Conservation (phyloP, 2,797 vertebrate species). For the Melanotaenia trifasciata region DNA sequence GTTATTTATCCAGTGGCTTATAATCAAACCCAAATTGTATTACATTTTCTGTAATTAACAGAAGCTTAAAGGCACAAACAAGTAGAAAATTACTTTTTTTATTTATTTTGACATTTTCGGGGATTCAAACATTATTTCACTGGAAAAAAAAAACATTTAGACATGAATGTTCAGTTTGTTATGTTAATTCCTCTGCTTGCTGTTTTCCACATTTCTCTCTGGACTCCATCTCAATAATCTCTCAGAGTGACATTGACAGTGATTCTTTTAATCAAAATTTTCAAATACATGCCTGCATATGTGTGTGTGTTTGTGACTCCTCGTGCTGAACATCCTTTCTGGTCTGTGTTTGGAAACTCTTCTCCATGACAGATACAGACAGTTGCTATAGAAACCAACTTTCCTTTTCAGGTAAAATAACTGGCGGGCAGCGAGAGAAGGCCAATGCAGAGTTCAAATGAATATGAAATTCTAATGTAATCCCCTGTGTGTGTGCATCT, state of each 20-base stretch:
- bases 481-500: constrained; percentile 7
- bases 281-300: constrained; percentile 4
- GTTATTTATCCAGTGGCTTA: not conserved
- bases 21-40: not conserved
- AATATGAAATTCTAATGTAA: constrained; percentile 53
- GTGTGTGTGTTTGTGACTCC: constrained; percentile 35
- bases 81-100: not conserved
- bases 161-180: constrained; percentile 33
- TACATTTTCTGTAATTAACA: not conserved
- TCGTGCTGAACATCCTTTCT: constrained; percentile 45
- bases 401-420: constrained; percentile 56
- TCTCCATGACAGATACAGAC: constrained; percentile 47
- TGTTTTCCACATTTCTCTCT: constrained; percentile 51
- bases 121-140: not conserved
- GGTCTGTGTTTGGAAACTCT: constrained; percentile 61
- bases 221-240: constrained; percentile 46
- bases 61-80: not conserved
- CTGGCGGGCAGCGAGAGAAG: constrained; percentile 10
- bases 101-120: no score
- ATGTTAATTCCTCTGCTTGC: constrained; percentile 22
- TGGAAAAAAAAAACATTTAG: constrained; percentile 11
- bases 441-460: constrained; percentile 47
- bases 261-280: constrained; percentile 68
- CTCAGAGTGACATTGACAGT: constrained; percentile 43
- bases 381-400: constrained; percentile 76